These are phyloP conservation scores for Brachionus rotundiformis DNA, from an alignment of 1,140 invertebrate species.

Conservation along the genomic window DNA sequence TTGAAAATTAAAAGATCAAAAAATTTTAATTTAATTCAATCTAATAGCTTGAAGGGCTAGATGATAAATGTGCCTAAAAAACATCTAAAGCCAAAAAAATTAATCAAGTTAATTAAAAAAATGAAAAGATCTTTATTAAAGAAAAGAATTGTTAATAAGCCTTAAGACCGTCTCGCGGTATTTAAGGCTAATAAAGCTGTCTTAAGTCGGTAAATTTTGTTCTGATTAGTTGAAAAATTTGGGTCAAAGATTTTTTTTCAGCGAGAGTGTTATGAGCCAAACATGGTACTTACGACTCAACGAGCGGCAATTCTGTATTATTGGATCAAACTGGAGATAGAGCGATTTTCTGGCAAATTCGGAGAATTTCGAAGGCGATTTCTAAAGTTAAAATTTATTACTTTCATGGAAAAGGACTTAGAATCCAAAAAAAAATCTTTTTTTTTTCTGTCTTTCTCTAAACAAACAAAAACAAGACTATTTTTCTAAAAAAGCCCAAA, in stretches of 20 bases:
- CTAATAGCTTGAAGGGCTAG: too few relatives aligned
- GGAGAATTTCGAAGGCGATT: slow-evolving; percentile 33
- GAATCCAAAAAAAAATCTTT: neutral
- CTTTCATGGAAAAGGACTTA: neutral
- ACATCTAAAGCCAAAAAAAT: neutral
- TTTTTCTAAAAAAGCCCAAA: neutral
- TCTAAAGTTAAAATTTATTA: neutral
- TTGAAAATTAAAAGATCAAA: too few relatives aligned
- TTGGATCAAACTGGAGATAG: slow-evolving; percentile 44
- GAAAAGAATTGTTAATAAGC: neutral
- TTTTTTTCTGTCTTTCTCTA: neutral
- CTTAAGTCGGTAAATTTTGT: neutral
- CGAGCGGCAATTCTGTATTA: slow-evolving; percentile 46
- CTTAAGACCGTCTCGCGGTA: neutral
- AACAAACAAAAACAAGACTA: neutral
- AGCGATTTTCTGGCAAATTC: slow-evolving; percentile 48
- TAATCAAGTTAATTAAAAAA: neutral
- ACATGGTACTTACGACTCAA: slow-evolving; percentile 39
- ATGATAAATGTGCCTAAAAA: too few relatives aligned
- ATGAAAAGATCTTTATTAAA: neutral
- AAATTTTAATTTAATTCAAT: too few relatives aligned
- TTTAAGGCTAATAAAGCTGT: neutral
- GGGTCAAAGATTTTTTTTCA: neutral
- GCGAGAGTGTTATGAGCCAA: neutral
- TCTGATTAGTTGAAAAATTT: neutral